A percentile compares a stretch with the other conserved stretches of the same genome.
Evolutionary conservation across 2,113 vertebrate genomes (phyloP).

Genomic region (Oreochromis aureus): DNA sequence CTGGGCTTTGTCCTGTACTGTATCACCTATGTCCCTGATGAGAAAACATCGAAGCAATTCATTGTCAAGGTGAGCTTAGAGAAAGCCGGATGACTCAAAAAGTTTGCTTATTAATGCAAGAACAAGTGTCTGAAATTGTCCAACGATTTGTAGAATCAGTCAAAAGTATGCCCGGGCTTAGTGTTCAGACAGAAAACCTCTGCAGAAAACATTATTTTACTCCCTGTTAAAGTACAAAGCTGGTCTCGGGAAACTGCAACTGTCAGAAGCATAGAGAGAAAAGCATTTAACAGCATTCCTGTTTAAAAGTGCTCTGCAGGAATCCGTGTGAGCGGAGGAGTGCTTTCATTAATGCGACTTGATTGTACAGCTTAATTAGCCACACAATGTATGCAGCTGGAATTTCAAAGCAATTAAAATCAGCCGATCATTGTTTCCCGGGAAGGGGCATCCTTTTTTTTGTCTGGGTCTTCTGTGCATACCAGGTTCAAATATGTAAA

Average conservation of each 20-base stretch:
- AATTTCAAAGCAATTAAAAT: constrained; percentile 38
- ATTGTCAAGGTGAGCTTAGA: constrained; percentile 79
- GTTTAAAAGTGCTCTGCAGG: neutral
- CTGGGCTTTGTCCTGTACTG: constrained; percentile 88
- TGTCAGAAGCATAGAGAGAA: neutral
- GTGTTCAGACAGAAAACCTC: neutral
- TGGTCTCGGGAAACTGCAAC: neutral
- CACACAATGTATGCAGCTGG: constrained; percentile 4
- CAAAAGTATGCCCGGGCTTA: neutral
- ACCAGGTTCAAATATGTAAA: neutral
- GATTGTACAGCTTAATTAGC: constrained; percentile 29
- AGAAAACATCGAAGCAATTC: constrained; percentile 84
- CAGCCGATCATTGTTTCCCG: neutral
- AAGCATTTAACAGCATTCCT: constrained; percentile 1
- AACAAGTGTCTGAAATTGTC: neutral
- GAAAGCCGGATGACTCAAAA: neutral
- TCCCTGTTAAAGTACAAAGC: neutral
- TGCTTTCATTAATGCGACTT: constrained; percentile 13
- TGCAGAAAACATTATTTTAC: neutral
- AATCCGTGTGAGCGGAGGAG: constrained; percentile 10
- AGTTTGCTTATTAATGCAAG: neutral
- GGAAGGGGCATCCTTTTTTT: neutral
- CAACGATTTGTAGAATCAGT: neutral
- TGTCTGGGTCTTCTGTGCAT: neutral
- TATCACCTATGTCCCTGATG: constrained; percentile 83